Percentiles rank a stretch among this genome's conserved stretches.
These are phyloP conservation scores for Euthynnus affinis DNA, from an alignment of 2,797 vertebrate species.

Conservation along the genomic window DNA sequence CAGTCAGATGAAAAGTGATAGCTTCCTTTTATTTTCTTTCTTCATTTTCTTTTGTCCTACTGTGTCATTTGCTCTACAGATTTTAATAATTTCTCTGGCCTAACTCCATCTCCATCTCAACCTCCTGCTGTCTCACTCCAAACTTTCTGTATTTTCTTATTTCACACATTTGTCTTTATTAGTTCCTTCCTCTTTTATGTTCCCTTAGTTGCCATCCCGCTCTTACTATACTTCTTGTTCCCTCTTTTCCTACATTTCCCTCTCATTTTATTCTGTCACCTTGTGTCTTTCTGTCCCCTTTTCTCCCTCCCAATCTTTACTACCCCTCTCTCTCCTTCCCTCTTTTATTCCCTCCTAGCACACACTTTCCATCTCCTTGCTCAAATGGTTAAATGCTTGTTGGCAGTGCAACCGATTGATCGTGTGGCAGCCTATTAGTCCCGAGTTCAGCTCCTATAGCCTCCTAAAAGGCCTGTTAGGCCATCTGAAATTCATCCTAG, in stretches of 20 bases:
- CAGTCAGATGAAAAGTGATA: background rate
- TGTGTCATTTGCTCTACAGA: background rate
- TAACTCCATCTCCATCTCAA: background rate
- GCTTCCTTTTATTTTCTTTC: constrained; percentile 1
- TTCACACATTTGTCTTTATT: constrained; percentile 2
- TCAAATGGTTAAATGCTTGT: constrained; percentile 48
- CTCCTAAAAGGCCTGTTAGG: constrained; percentile 34
- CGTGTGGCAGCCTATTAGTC: constrained; percentile 58
- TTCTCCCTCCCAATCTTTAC: background rate
- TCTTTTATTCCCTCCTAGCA: constrained; percentile 5
- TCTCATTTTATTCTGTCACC: background rate
- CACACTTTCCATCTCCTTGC: constrained; percentile 35
- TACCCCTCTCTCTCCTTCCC: background rate
- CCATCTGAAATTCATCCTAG: constrained; percentile 51
- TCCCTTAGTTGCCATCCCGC: background rate
- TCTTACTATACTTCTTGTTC: background rate
- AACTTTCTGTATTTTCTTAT: background rate
- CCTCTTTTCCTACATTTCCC: background rate
- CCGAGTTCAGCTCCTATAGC: constrained; percentile 35
- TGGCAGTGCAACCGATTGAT: constrained; percentile 65
- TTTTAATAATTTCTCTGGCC: background rate
- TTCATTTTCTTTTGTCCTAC: background rate
- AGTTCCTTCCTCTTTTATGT: background rate
- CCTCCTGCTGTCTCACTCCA: background rate
- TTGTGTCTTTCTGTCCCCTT: constrained; percentile 4